A percentile compares a stretch with the other conserved stretches of the same genome.
Evolutionary conservation across 2,888 invertebrate species (phyloP).

Genomic region (Tenthredo livida): DNA sequence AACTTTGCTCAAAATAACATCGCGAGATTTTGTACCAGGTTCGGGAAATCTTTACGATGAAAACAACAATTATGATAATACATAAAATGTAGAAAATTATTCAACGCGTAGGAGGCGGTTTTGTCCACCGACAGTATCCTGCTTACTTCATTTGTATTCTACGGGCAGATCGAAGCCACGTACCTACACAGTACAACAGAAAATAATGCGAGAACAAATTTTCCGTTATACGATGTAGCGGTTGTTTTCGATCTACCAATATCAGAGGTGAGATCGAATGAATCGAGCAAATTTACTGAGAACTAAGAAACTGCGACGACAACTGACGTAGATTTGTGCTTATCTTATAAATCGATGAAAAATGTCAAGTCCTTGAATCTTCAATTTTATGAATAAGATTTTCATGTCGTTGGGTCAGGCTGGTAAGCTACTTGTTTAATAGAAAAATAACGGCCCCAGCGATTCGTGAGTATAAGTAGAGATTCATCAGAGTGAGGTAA

Average conservation of each 20-base stretch:
- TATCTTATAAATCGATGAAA: neutral
- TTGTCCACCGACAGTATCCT: conserved; percentile 4
- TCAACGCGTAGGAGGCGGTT: neutral
- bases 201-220: conserved; percentile 26
- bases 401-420: neutral
- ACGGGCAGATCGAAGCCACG: conserved; percentile 7
- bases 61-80: neutral
- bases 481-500: neutral
- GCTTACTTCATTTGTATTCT: conserved; percentile 39
- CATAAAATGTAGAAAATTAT: neutral
- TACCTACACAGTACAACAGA: neutral
- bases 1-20: neutral
- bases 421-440: neutral
- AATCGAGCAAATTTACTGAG: neutral
- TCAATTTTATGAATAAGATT: neutral
- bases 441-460: neutral
- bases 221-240: conserved; percentile 42
- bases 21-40: neutral
- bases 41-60: neutral
- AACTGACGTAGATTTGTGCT: neutral
- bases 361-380: neutral
- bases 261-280: neutral
- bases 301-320: neutral
- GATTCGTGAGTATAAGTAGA: neutral
- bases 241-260: conserved; percentile 25